These are phyloP conservation scores for Myathropa florea DNA, from an alignment of 2,888 invertebrate genomes.

Conservation along the genomic window DNA sequence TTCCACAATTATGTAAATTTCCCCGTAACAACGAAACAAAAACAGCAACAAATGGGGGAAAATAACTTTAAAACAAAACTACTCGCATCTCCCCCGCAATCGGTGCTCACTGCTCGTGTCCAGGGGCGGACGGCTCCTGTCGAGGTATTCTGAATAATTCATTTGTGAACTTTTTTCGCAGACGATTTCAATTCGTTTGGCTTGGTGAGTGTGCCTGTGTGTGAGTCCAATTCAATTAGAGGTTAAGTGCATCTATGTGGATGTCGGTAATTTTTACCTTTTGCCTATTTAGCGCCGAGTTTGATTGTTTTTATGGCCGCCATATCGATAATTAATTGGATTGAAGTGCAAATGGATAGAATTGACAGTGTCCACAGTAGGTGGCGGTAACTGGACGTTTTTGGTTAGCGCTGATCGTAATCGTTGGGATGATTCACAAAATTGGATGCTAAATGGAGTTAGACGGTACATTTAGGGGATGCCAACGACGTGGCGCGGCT, in stretches of 20 bases:
- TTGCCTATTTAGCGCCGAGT: slow-evolving; percentile 27
- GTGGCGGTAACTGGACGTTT: slow-evolving; percentile 7
- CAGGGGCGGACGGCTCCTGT: background rate
- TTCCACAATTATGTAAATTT: slow-evolving; percentile 33
- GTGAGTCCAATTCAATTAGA: slow-evolving; percentile 18
- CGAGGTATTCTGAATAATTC: background rate
- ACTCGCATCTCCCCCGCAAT: background rate
- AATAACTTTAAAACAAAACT: background rate
- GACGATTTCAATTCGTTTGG: background rate
- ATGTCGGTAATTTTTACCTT: slow-evolving; percentile 15
- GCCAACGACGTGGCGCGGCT: background rate
- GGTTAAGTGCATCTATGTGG: slow-evolving; percentile 30
- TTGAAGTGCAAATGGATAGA: slow-evolving; percentile 21
- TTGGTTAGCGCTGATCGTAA: slow-evolving; percentile 12
- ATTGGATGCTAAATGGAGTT: slow-evolving; percentile 10
- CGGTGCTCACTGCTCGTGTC: background rate
- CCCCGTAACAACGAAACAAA: background rate
- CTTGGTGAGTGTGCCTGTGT: background rate
- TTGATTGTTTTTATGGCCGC: slow-evolving; percentile 28
- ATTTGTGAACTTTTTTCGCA: background rate
- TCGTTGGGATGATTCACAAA: slow-evolving; percentile 15
- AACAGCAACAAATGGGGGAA: background rate
- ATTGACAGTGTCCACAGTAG: slow-evolving; percentile 13
- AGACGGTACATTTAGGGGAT: background rate
- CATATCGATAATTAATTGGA: slow-evolving; percentile 34